Evolutionary conservation across 2,113 vertebrate genomes (phyloP).

Genomic region (Anhinga anhinga): DNA sequence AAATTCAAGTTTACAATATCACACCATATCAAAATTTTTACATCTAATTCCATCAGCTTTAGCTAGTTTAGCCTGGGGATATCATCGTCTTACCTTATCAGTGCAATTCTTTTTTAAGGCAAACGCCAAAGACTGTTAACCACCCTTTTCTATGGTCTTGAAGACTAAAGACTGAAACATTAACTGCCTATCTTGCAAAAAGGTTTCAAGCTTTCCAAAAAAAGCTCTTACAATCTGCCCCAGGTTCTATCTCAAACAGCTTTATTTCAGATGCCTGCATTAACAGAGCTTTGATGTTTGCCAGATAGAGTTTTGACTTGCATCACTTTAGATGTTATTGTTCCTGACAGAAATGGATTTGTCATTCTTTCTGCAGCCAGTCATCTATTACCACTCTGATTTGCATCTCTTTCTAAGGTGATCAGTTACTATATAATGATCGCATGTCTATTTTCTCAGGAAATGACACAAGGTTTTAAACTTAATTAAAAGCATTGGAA

Average conservation of each 20-base stretch:
- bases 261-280: background rate
- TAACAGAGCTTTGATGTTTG: background rate
- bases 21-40: background rate
- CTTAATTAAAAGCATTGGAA: conserved; percentile 6
- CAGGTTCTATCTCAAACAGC: background rate
- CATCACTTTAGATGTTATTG: background rate
- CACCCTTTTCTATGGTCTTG: background rate
- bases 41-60: background rate
- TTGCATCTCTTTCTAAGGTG: background rate
- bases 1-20: background rate
- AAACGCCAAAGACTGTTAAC: background rate
- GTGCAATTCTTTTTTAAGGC: background rate
- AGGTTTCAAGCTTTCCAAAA: background rate
- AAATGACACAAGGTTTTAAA: background rate
- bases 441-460: background rate
- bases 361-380: background rate
- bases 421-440: background rate
- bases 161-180: background rate
- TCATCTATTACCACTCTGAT: background rate
- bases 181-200: background rate
- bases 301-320: background rate
- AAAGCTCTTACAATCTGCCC: background rate
- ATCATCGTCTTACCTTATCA: background rate
- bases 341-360: background rate
- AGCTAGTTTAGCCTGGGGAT: background rate